phyloP scores from a whole-genome alignment of 1,140 invertebrate species.

The Cardiocondyla obscurior region DNA sequence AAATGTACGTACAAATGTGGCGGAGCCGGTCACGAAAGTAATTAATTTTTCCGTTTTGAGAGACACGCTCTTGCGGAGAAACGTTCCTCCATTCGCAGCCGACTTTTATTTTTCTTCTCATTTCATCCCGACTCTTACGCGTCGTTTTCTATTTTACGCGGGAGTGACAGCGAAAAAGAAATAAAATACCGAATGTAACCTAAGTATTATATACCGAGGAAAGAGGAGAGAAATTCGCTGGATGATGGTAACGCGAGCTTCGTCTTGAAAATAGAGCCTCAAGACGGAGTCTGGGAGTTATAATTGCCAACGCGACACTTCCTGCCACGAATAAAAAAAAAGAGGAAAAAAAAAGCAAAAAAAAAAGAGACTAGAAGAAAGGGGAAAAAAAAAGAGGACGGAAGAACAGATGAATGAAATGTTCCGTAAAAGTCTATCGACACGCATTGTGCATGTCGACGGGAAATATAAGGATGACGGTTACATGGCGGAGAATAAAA shows the following conservation, averaged over 20 bases:
- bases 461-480: neutral
- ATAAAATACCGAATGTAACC: conserved; percentile 54
- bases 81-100: conserved; percentile 33
- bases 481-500: conserved; percentile 38
- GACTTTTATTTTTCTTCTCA: conserved; percentile 37
- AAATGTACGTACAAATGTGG: conserved; percentile 23
- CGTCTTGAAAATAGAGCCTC: conserved; percentile 51
- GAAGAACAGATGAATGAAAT: neutral
- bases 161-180: conserved; percentile 53
- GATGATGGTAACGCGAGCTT: conserved; percentile 52
- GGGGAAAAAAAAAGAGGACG: neutral
- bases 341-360: neutral
- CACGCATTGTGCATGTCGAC: conserved; percentile 15
- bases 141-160: conserved; percentile 44
- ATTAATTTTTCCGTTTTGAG: conserved; percentile 49
- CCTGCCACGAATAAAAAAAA: neutral
- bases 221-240: conserved; percentile 50
- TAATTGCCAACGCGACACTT: conserved; percentile 56
- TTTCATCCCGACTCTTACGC: conserved; percentile 13
- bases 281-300: conserved; percentile 42
- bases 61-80: neutral
- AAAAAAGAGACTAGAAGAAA: neutral
- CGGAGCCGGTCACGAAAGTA: conserved; percentile 2
- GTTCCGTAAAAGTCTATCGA: conserved; percentile 9
- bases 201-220: conserved; percentile 54